phyloP scores from a whole-genome alignment of 2,888 invertebrate genomes.

The Trimorus sp. region DNA sequence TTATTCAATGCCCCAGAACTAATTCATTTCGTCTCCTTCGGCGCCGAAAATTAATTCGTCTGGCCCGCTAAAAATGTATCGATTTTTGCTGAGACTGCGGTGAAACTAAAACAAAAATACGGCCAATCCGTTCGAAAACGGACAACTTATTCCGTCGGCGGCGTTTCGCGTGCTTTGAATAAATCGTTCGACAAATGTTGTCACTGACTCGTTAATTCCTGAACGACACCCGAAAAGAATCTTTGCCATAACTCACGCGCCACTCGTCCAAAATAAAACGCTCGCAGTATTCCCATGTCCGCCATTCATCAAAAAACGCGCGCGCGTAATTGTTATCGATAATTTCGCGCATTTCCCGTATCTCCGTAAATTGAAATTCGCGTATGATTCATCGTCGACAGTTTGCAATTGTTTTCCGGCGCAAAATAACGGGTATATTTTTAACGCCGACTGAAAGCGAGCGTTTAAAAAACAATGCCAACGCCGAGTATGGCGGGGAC shows the following conservation, averaged over 20 bases:
- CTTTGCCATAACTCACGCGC: constrained; percentile 30
- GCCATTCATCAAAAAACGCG: constrained; percentile 24
- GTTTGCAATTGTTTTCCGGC: not conserved
- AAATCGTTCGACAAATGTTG: constrained; percentile 36
- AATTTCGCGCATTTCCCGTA: constrained; percentile 1
- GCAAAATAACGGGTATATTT: too few relatives aligned
- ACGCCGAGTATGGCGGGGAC: not conserved
- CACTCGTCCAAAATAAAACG: constrained; percentile 9
- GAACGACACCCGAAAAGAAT: constrained; percentile 31
- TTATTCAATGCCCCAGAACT: too few relatives aligned
- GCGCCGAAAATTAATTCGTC: too few relatives aligned
- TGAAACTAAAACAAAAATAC: too few relatives aligned
- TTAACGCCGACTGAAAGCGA: too few relatives aligned
- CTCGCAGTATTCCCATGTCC: constrained; percentile 24
- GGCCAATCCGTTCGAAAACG: too few relatives aligned
- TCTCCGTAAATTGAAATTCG: not conserved
- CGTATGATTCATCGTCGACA: not conserved
- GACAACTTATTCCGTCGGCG: too few relatives aligned
- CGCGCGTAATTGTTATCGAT: constrained; percentile 20
- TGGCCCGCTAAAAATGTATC: too few relatives aligned
- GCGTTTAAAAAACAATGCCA: not conserved
- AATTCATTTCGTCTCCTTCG: too few relatives aligned
- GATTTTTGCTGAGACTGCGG: too few relatives aligned
- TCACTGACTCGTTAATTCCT: constrained; percentile 22
- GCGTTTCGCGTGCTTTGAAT: constrained; percentile 25